Evolutionary conservation across 2,797 vertebrate species (phyloP).

Genomic region (Pipistrellus kuhlii): DNA sequence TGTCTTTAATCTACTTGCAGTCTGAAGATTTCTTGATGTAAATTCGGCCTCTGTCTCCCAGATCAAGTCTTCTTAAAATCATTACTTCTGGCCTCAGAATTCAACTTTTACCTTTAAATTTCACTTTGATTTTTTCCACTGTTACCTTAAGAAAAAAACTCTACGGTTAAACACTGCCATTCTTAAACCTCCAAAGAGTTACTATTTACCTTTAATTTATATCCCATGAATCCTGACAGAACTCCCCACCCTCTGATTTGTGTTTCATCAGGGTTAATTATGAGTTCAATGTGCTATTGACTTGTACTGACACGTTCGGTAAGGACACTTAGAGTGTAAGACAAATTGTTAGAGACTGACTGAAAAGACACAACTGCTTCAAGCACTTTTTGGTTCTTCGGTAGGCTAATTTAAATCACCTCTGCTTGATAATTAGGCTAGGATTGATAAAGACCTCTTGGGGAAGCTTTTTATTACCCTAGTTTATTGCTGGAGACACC

Average conservation of each 20-base stretch:
- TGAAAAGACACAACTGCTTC: neutral
- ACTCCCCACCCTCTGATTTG: neutral
- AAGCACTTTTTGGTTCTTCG: neutral
- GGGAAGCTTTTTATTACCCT: neutral
- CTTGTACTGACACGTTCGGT: neutral
- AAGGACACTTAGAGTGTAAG: conserved; percentile 27
- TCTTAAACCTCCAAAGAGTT: conserved; percentile 36
- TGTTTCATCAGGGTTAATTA: conserved; percentile 36
- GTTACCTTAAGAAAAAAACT: neutral
- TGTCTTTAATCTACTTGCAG: neutral
- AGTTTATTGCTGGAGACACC: conserved; percentile 8
- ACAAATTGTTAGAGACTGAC: conserved; percentile 12
- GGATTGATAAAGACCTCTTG: neutral
- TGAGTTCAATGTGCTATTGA: neutral
- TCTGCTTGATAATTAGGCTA: neutral
- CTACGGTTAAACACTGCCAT: neutral
- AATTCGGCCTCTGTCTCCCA: neutral
- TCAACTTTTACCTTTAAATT: conserved; percentile 11
- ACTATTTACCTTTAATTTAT: neutral
- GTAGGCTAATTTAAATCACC: conserved; percentile 21
- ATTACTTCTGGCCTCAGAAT: neutral
- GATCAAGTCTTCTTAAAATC: neutral
- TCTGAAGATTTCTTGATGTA: neutral
- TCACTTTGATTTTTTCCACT: neutral
- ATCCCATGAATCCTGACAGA: neutral